Base-by-base conservation (phyloP, 2,888 invertebrate genomes). In the Oxystoma pomonae region DNA sequence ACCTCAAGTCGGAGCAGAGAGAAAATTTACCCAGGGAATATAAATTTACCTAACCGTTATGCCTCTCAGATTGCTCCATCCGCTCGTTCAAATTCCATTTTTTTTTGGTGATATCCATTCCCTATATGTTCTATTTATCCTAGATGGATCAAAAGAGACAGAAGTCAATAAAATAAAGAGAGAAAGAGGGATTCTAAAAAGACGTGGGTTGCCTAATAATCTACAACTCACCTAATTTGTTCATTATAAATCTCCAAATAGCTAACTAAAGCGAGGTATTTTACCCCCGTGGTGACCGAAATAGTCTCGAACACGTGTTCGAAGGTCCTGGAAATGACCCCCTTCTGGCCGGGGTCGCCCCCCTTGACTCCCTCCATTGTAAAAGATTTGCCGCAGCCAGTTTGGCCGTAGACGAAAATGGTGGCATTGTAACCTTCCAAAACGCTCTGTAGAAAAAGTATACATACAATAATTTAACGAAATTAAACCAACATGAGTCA, bases 341-440 rank as follows among this genome's bases (percentile, higher is more conserved):
- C 87, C 59, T 83, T 81, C 65, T 83, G 81, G 74, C 77, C 83
- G 20, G 68, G 68, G n/a, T 69, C 68, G 9, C 72, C 70, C 0
- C 70, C 61, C 68, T 77, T 78, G 35, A 75, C 70, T 17, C 92
- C 94, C 76, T 93, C 92, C 94, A 96, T 96, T 12, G 93, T 91
- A 76, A 90, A 92, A 0, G 93, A 92, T 78, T 95, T 96, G 0
- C 95, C 95, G 76, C 94, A 93, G 0, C 95, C 94, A 0, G 94
- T 95, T 81, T 95, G 95, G 0, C 95, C 95, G 76, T 96, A 96
- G 0, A 95, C 95, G 79, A 96, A 95, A 60, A 96, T 92, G 0
- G 95, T 95, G 17, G 92, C 92, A 81, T 95, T 96, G 82, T 95
- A 95, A 0, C 95, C 95, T 75, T 95, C 94, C 61, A 94, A 83